These are phyloP conservation scores for Orchestes rusci DNA, from an alignment of 2,888 invertebrate genomes.

Conservation along the genomic window DNA sequence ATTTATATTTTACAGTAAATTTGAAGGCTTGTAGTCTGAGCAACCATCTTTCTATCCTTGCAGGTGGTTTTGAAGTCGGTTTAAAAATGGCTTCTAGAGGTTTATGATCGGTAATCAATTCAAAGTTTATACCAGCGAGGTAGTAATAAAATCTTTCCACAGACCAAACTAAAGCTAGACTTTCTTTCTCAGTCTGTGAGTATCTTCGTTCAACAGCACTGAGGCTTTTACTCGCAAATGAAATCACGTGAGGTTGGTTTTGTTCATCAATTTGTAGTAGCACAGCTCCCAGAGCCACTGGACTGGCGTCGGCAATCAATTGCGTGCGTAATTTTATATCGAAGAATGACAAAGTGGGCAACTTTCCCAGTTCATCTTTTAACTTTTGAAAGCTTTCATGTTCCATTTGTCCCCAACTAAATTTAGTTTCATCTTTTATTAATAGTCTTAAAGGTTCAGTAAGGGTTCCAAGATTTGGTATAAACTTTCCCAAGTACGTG, in stretches of 20 bases:
- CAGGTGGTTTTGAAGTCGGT: conserved; percentile 28
- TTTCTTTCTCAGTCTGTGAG: conserved; percentile 38
- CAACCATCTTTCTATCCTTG: conserved; percentile 17
- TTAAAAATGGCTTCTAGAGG: conserved; percentile 37
- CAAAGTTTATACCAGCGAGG: conserved; percentile 40
- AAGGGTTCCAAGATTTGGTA: conserved; percentile 16
- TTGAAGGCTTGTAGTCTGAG: conserved; percentile 7
- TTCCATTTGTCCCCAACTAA: background rate
- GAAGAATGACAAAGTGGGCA: conserved; percentile 26
- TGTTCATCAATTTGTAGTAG: conserved; percentile 28
- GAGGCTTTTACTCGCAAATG: conserved; percentile 30
- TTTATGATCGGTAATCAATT: conserved; percentile 33
- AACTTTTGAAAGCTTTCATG: conserved; percentile 1
- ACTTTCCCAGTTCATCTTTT: conserved; percentile 1
- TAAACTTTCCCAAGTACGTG: conserved; percentile 25
- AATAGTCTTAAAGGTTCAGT: conserved; percentile 10
- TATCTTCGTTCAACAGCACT: conserved; percentile 28
- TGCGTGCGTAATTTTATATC: conserved; percentile 23
- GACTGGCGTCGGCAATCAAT: conserved; percentile 31
- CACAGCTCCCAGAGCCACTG: conserved; percentile 31
- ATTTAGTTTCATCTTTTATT: conserved; percentile 3
- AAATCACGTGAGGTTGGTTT: conserved; percentile 26
- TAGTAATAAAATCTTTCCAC: conserved; percentile 41
- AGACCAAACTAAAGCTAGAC: conserved; percentile 38
- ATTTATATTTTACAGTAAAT: conserved; percentile 1